Percentiles rank a stretch among this genome's conserved stretches.
These are phyloP conservation scores for Ammospiza caudacuta DNA, from an alignment of 2,113 vertebrate genomes.

Conservation along the genomic window DNA sequence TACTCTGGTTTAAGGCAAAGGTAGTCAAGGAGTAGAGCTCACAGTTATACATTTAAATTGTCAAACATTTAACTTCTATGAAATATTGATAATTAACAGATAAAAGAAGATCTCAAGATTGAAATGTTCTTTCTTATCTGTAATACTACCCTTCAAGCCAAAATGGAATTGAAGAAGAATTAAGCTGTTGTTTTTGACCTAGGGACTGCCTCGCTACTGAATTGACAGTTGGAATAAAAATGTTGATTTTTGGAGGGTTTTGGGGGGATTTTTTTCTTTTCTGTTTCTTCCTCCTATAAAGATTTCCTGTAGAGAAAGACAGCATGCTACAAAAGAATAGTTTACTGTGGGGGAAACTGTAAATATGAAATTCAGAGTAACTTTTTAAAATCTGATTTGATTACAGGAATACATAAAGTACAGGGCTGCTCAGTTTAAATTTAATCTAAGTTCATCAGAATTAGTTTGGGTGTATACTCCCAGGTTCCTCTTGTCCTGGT, in stretches of 20 bases:
- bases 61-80: background rate
- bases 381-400: background rate
- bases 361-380: background rate
- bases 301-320: background rate
- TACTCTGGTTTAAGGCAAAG: background rate
- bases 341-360: background rate
- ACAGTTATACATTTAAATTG: background rate
- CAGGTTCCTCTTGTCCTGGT: background rate
- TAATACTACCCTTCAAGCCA: background rate
- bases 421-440: background rate
- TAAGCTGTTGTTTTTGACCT: background rate
- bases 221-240: fast-evolving
- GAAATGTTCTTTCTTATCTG: background rate
- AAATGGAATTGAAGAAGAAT: background rate
- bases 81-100: background rate
- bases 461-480: background rate
- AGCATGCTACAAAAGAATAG: background rate
- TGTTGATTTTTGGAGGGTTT: background rate
- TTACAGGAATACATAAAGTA: background rate
- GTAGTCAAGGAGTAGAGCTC: background rate
- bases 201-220: background rate
- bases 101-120: background rate
- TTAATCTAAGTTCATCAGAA: background rate
- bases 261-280: background rate
- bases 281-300: background rate